phyloP scores from a whole-genome alignment of 2,113 vertebrate genomes.

The Butorides virescens region DNA sequence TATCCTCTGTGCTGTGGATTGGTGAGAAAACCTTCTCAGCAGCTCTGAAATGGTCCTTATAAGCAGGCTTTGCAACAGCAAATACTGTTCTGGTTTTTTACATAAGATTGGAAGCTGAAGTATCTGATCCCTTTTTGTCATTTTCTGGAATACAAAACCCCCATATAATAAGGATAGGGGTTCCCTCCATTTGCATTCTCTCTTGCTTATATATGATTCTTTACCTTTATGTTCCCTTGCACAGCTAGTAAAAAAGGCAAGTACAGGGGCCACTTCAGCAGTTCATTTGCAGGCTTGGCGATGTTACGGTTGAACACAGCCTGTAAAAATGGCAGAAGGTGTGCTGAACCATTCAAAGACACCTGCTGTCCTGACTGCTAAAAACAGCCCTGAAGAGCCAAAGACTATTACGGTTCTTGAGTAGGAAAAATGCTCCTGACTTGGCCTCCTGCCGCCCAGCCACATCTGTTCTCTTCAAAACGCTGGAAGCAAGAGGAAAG shows the following conservation, averaged over 20 bases:
- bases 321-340: slow-evolving; percentile 38
- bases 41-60: background rate
- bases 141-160: background rate
- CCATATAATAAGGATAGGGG: background rate
- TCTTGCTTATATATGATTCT: background rate
- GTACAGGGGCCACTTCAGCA: background rate
- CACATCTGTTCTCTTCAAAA: slow-evolving; percentile 24
- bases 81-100: background rate
- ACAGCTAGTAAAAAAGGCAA: background rate
- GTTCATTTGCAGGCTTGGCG: background rate
- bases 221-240: background rate
- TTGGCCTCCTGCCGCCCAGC: background rate
- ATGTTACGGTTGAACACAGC: background rate
- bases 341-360: slow-evolving; percentile 27
- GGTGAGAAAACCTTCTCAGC: background rate
- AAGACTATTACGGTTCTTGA: background rate
- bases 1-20: background rate
- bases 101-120: background rate
- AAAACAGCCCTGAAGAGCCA: slow-evolving; percentile 32
- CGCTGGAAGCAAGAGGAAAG: background rate
- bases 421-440: background rate
- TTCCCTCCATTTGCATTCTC: background rate
- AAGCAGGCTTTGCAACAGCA: background rate
- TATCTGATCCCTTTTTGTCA: background rate
- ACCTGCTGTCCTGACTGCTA: slow-evolving; percentile 46